phyloP scores from a whole-genome alignment of 1,140 invertebrate species.

The Aphaenogaster ashmeadi region DNA sequence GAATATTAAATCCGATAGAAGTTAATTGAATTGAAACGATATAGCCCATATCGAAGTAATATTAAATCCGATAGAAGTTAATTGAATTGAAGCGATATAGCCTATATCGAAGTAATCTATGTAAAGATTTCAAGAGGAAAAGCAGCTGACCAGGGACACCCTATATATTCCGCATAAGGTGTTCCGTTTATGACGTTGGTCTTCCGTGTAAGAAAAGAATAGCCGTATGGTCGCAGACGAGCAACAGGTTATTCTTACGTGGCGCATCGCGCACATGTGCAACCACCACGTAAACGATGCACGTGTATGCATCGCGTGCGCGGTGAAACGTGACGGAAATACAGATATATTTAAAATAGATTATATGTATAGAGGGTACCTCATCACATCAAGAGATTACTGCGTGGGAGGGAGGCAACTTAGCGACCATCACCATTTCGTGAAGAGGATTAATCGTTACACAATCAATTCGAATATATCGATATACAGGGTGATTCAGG shows the following conservation, averaged over 20 bases:
- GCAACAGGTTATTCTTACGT: conserved; percentile 70
- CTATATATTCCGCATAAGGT: conserved; percentile 34
- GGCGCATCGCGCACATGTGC: not conserved
- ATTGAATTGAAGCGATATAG: not conserved
- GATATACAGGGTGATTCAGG: not conserved
- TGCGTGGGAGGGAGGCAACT: not conserved
- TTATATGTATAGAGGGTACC: conserved; percentile 31
- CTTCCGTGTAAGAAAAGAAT: conserved; percentile 46
- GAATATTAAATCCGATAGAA: not conserved
- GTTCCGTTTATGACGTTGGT: conserved; percentile 14
- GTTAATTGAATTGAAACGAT: not conserved
- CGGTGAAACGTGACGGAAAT: not conserved
- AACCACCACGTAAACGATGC: conserved; percentile 3
- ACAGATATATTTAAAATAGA: not conserved
- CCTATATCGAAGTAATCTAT: not conserved
- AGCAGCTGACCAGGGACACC: not conserved
- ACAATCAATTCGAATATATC: not conserved
- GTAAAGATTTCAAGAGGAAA: not conserved
- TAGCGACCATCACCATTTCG: conserved; percentile 34
- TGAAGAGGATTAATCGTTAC: not conserved
- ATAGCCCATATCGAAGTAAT: not conserved
- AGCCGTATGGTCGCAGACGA: conserved; percentile 19
- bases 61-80: not conserved
- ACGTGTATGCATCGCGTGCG: not conserved
- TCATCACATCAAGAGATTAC: not conserved